Base-by-base conservation (phyloP, 2,888 invertebrate genomes). In the Unio pictorum region DNA sequence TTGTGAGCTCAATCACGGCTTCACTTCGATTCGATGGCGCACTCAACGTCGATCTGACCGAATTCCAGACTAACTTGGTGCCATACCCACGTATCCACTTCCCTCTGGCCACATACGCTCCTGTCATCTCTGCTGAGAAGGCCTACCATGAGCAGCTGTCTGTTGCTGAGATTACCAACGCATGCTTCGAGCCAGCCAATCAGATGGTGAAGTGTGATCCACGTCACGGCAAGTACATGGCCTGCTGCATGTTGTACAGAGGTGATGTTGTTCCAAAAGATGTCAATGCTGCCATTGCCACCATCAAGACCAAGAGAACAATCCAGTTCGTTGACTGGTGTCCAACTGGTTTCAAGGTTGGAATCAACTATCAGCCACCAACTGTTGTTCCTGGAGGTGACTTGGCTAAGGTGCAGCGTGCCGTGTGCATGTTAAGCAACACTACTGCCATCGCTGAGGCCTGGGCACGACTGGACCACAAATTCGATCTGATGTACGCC, bases 101-200 rank as follows among this genome's bases (percentile, higher is more conserved):
- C 90, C 96, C 96, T 0, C 89, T 96, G 61, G 91, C 74, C 95
- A 91, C 97, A 11, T 96, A 96, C 89, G 96, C 96, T 34, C 96
- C 96, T 23, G 95, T 97, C 87, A 95, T 96, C 91, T 95, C 96
- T 0, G 95, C 96, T 72, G 96, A 96, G 91, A 96, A 96, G 91
- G 96, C 96, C 17, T 96, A 96, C 92, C 96, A 96, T 90, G 96
- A 97, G 91, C 96, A 96, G 74, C 73, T 86, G 28, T 77, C 84
- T 4, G 85, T 86, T 30, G 76, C 86, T 60, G 84, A 86, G 71
- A 84, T 86, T 71, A 86, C 86, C 64, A 85, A 84, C 65, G 83
- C 85, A 58, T 80, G 80, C 71, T 87, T 87, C 68, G 86, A 87
- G 72, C 86, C 86, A 64, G 80, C 82, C 67, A 87, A 86, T 72